Base-by-base conservation (phyloP, 2,888 invertebrate species). In the Meganola albula region DNA sequence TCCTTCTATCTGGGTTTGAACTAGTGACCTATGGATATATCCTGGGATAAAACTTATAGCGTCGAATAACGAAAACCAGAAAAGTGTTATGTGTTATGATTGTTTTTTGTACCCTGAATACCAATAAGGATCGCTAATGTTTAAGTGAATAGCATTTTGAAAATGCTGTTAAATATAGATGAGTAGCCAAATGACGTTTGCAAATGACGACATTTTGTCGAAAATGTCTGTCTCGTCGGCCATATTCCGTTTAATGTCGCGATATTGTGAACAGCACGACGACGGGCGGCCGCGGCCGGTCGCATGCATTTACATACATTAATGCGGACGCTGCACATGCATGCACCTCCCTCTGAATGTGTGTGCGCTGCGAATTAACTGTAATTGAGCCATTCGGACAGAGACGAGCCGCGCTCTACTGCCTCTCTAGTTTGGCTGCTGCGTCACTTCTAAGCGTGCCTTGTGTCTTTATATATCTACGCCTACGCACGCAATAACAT, bases 301-400 rank as follows among this genome's bases (percentile, higher is more conserved):
- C 76, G 82, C 78, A 75, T 82, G 79, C 82, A 85, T 84, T 85
- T 84, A 79, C 85, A 85, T 84, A 83, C 79, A 83, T 84, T 84
- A 84, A 75, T 75, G 73, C 65, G 73, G 67, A 77, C 74, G 70
- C 66, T 69, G 74, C 74, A 74, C 79, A 79, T 79, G 80, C 75
- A 79, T 75, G 74, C 74, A 68, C 66, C 68, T 67, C 63, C 61
- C 69, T 67, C 67, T 66, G 68, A 74, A 79, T 84, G 73, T 83
- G 82, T 84, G 84, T 84, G 76, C 74, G 74, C 66, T 78, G 72
- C 76, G 82, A 82, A 83, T 85, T 83, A 83, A 83, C 83, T 79
- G 85, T 83, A 82, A 85, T 84, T 84, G 85, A 85, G 83, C 79
- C 76, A 83, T 84, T 85, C 74, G 78, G 74, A 77, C 73, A 77